A percentile compares a stretch with the other conserved stretches of the same genome.
Evolutionary conservation across 2,797 vertebrate genomes (phyloP).

Genomic region (Tadarida brasiliensis): DNA sequence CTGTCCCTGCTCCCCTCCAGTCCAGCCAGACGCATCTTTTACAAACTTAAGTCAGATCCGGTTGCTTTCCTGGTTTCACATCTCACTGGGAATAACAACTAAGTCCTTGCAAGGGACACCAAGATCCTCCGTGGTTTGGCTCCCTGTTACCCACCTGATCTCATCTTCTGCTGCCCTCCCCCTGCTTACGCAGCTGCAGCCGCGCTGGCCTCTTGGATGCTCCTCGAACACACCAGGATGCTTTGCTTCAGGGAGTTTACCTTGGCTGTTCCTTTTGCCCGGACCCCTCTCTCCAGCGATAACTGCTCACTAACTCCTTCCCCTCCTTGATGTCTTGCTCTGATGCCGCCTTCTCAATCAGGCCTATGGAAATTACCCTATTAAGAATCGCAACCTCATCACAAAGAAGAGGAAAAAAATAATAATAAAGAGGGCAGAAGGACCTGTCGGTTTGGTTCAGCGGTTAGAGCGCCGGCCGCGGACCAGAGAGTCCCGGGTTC

Average conservation of each 20-base stretch:
- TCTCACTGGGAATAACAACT: slow-evolving; percentile 27
- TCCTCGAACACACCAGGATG: not conserved
- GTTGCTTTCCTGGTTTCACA: not conserved
- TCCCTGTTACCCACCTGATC: not conserved
- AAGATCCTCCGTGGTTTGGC: not conserved
- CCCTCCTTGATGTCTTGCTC: not conserved
- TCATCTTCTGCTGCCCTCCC: not conserved
- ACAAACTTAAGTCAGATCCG: not conserved
- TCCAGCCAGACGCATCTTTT: not conserved
- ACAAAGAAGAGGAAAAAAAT: not conserved
- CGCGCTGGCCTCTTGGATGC: not conserved
- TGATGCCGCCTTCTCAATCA: not conserved
- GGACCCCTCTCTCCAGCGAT: not conserved
- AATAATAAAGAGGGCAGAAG: too few relatives aligned
- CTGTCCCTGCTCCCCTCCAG: not conserved
- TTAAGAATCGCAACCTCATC: not conserved
- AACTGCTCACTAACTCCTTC: not conserved
- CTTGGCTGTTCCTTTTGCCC: not conserved
- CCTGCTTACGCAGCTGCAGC: not conserved
- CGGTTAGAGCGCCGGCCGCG: too few relatives aligned
- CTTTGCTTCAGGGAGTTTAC: not conserved
- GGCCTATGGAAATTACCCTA: not conserved
- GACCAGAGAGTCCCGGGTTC: too few relatives aligned
- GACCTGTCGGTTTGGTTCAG: too few relatives aligned
- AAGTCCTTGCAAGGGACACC: not conserved